Evolutionary conservation across 2,113 vertebrate genomes (phyloP).

Genomic region (Coturnix japonica): DNA sequence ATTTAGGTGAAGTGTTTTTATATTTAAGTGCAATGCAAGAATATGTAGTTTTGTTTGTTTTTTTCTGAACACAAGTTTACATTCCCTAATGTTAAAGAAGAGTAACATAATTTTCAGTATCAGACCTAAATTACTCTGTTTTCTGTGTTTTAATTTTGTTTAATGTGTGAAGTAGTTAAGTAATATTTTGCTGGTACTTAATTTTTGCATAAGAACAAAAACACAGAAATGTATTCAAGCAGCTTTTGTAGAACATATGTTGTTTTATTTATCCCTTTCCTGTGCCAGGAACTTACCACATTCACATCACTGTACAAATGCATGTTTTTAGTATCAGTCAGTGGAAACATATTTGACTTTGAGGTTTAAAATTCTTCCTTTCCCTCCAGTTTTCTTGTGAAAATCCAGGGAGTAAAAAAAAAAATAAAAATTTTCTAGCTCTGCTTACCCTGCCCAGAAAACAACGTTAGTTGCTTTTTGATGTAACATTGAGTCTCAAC

Average conservation of each 20-base stretch:
- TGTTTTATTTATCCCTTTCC: not conserved
- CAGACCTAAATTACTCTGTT: not conserved
- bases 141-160: not conserved
- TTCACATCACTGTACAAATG: not conserved
- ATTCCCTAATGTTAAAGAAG: not conserved
- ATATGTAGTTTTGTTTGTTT: not conserved
- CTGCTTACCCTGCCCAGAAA: not conserved
- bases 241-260: not conserved
- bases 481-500: not conserved
- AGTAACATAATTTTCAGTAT: not conserved
- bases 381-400: not conserved
- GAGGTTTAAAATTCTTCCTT: not conserved
- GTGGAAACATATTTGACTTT: not conserved
- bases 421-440: not conserved
- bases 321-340: not conserved
- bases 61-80: not conserved
- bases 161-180: not conserved
- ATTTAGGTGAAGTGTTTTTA: not conserved
- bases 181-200: not conserved
- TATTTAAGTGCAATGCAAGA: not conserved
- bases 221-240: not conserved
- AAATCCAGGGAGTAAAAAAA: not conserved
- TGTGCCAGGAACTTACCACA: not conserved
- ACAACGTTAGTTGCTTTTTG: not conserved
- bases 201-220: not conserved